Percentiles rank a stretch among this genome's conserved stretches.
Conservation (phyloP, 35 echinoderm and acorn worm species). For the Chiridota heheva region DNA sequence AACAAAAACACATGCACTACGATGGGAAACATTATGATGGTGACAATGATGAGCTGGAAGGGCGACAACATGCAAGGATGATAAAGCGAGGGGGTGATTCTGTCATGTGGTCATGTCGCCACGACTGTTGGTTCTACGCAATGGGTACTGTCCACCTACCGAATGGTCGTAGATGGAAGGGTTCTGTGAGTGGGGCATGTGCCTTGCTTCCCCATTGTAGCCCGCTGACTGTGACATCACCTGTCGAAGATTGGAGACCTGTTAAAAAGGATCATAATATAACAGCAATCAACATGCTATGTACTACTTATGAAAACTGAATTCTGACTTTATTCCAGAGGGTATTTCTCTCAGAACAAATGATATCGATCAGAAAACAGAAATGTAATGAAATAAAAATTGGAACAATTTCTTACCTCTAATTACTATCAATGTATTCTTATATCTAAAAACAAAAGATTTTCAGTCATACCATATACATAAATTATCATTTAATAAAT, state of each 20-base stretch:
- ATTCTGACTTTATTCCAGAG: neutral
- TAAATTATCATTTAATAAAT: no score
- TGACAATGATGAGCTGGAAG: conserved; percentile 10
- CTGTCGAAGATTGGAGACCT: conserved; percentile 93
- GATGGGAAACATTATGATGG: neutral
- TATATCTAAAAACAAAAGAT: neutral
- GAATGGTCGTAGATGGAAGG: conserved; percentile 87
- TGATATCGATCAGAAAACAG: neutral
- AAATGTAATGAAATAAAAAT: neutral
- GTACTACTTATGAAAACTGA: neutral
- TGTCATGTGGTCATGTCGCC: conserved; percentile 74
- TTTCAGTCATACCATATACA: no score
- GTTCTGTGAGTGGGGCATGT: conserved; percentile 57
- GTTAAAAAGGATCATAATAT: neutral
- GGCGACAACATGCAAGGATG: neutral
- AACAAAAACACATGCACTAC: neutral
- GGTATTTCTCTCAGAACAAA: neutral
- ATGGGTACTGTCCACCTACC: conserved; percentile 75
- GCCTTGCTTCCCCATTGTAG: conserved; percentile 74
- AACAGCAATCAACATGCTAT: neutral
- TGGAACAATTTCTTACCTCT: neutral
- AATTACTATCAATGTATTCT: neutral
- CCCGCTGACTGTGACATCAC: conserved; percentile 92
- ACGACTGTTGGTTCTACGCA: conserved; percentile 77
- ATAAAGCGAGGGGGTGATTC: conserved; percentile 5